A percentile compares a stretch with the other conserved stretches of the same genome.
Conservation (phyloP, 1,140 invertebrate genomes). For the Halesus radiatus region DNA sequence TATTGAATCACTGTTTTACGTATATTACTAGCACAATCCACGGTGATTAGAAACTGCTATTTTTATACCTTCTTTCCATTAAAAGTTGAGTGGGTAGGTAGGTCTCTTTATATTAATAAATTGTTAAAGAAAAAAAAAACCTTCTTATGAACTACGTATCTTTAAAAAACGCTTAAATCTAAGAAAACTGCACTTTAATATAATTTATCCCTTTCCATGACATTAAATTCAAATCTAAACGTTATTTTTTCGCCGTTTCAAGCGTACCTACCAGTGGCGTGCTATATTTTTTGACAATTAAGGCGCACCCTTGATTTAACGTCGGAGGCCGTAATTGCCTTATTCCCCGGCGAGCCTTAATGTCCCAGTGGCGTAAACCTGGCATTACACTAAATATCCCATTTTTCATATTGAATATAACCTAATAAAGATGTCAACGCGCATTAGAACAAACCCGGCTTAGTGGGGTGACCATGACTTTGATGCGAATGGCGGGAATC, state of each 20-base stretch:
- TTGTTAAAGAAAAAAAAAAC: no score
- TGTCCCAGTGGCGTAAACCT: slow-evolving; percentile 43
- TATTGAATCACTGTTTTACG: no score
- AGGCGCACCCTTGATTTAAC: slow-evolving; percentile 42
- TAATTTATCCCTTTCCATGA: slow-evolving; percentile 34
- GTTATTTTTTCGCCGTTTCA: not conserved
- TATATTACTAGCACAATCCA: no score
- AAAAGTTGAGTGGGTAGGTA: no score
- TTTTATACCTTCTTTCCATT: no score
- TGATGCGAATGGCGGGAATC: not conserved
- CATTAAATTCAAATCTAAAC: slow-evolving; percentile 26
- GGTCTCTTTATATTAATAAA: no score
- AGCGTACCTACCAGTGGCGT: slow-evolving; percentile 8
- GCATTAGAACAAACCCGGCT: slow-evolving; percentile 46
- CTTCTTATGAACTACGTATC: not conserved
- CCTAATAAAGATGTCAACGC: slow-evolving; percentile 58
- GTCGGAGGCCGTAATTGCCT: slow-evolving; percentile 41
- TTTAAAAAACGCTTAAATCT: not conserved
- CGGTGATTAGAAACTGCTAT: no score
- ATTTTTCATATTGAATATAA: slow-evolving; percentile 58
- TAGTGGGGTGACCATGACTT: slow-evolving; percentile 41
- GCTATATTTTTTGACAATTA: slow-evolving; percentile 44
- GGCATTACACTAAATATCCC: slow-evolving; percentile 55
- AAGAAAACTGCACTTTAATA: slow-evolving; percentile 35
- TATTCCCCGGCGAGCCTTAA: slow-evolving; percentile 47